A percentile compares a stretch with the other conserved stretches of the same genome.
phyloP scores from a whole-genome alignment of 2,797 vertebrate genomes.

The Chrysocyon brachyurus region DNA sequence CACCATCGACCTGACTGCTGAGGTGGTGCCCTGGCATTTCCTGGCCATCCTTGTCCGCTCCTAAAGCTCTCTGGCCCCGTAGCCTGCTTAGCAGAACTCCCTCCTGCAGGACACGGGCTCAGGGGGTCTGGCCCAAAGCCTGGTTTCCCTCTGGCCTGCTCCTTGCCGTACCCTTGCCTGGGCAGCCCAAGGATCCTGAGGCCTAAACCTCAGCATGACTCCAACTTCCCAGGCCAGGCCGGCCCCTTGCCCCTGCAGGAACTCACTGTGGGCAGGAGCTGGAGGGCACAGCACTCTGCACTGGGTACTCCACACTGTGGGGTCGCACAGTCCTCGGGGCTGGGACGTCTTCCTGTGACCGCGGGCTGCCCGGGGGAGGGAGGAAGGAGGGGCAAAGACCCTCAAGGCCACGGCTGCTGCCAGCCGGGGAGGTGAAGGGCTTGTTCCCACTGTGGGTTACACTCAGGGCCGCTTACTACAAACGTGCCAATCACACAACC shows the following conservation, averaged over 20 bases:
- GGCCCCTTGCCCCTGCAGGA: neutral
- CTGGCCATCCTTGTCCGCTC: fast-evolving
- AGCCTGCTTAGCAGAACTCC: neutral
- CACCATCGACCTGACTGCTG: neutral
- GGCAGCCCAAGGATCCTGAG: neutral
- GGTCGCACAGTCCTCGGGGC: neutral
- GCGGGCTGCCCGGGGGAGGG: neutral
- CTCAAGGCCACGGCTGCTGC: neutral
- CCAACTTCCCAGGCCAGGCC: neutral
- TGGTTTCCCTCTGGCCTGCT: neutral
- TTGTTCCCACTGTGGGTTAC: neutral
- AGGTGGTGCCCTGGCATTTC: neutral
- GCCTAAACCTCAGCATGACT: neutral
- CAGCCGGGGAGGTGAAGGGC: neutral
- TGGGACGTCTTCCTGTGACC: neutral
- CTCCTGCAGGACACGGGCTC: neutral
- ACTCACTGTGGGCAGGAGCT: neutral
- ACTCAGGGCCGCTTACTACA: neutral
- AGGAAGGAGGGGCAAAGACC: fast-evolving
- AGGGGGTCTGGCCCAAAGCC: neutral
- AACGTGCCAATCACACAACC: fast-evolving
- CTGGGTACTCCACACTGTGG: neutral
- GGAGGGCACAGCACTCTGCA: neutral
- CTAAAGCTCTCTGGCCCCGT: neutral
- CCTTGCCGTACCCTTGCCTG: neutral